These are phyloP conservation scores for Oxyura jamaicensis DNA, from an alignment of 2,113 vertebrate species.

Conservation along the genomic window DNA sequence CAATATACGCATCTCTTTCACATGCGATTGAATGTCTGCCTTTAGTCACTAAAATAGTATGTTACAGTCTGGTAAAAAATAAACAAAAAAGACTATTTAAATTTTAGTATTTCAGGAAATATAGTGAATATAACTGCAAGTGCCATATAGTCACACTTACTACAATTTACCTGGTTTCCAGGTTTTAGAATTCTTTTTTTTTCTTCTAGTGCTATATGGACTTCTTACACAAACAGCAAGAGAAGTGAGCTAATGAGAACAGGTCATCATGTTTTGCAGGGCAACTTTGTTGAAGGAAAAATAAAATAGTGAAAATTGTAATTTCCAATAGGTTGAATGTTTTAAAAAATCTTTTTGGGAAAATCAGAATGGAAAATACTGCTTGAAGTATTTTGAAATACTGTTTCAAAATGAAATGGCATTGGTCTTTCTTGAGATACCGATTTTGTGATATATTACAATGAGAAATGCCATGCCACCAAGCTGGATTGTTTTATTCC, in stretches of 20 bases:
- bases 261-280: neutral
- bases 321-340: neutral
- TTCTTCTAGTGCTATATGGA: neutral
- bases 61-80: neutral
- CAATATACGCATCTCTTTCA: neutral
- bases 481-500: conserved; percentile 31
- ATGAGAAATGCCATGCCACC: conserved; percentile 6
- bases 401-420: neutral
- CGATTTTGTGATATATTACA: conserved; percentile 27
- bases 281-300: neutral
- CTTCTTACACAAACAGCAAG: neutral
- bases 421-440: conserved; percentile 7
- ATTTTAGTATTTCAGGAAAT: neutral
- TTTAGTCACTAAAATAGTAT: conserved; percentile 22
- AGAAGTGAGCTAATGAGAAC: neutral
- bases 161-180: neutral
- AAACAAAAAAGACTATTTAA: neutral
- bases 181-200: neutral
- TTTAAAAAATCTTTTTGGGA: neutral
- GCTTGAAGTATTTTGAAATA: neutral
- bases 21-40: neutral
- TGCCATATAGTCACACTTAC: neutral
- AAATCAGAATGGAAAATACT: neutral
- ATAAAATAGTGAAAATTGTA: neutral
- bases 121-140: neutral